Base-by-base conservation (phyloP, 2,888 invertebrate genomes). In the Agonopterix alstromeriana region DNA sequence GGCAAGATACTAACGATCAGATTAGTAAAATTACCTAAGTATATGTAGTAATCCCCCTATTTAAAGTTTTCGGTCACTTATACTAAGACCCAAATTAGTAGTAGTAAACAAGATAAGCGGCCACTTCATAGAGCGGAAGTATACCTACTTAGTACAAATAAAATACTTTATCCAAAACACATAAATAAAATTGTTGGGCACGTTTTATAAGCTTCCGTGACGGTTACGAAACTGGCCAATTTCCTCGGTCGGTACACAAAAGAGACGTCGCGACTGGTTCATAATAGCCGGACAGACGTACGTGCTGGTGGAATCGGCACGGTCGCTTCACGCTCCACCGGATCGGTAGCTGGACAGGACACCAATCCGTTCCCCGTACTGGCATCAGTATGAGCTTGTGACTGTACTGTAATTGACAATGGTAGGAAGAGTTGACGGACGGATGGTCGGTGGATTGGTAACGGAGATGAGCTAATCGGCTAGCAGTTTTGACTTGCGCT, bases 211-310 rank as follows among this genome's bases (percentile, higher is more conserved):
- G 53, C 63, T 69, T 72, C 73, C 71, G 66, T 63, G 67, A 65
- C 65, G 59, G 66, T 77, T 76, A 75, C 68, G 65, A 72, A 69
- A 77, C 62, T 57, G 58, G 49, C 47, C 67, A 66, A 74, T 77
- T 78, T 78, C 62, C 76, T 71, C 69, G 67, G 67, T 68, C 50
- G 46, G 46, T 36, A 40, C 55, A 65, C 48, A 77, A 74, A 72
- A 70, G 69, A 56, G 60, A 56, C 54, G 60, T 56, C 63, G 58
- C 55, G 53, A 53, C 42, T 12, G 42, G 42, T 53, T 57, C 56
- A 60, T 54, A 63, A 60, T 56, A 60, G 50, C 46, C 48, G 48
- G 45, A 43, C 54, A 50, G 41, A 11, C 43, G 54, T 60, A 70
- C 71, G 73, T 72, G 73, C 52, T 60, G 54, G 43, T 52, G 52